Evolutionary conservation across 2,113 vertebrate species (phyloP), one percentile per base, ranked within the genome.

Genomic region (Rhabdornis inornatus): DNA sequence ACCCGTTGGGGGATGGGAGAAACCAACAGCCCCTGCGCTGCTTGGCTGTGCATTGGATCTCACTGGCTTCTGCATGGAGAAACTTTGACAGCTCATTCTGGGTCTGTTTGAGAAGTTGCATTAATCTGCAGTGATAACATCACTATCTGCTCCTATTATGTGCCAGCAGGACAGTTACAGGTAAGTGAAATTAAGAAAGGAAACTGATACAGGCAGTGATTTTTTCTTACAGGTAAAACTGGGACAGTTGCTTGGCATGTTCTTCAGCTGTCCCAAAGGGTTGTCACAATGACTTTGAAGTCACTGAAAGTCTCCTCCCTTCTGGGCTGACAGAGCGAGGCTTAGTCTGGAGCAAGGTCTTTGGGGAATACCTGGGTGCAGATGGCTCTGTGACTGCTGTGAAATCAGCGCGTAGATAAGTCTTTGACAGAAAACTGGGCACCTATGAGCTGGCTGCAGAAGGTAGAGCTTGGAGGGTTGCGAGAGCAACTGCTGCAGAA

Each of bases 1-100:
- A 15, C 30, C 15, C 0, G 0, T 9, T 27, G 65, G 56, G 52
- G 37, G 10, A 7, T 0, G 5, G 35, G 27, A 31, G 65, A 1
- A 2, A 33, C 25, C 28, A 30, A n/a, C 40, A 56, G 22, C 3
- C 45, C 1, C 0, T 0, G 15, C 16, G 13, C 35, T 87, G 19
- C 56, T 79, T 13, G 4, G 22, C 53, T 72, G 13, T 35, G 13
- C 0, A 0, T 27, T 15, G n/a, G 13, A 22, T 66, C 35, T 39
- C 1, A 0, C 9, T 47, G 31, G 52, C 22, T 75, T 37, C 55
- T 37, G 33, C 33, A 7, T 2, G 1, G n/a, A 61, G 72, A 39
- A 72, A 35, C 37, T 42, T 42, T 6, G 3, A 24, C 31, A 27
- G 6, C 23, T 57, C 1, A 0, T 55, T 56, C 77, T 44, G n/a